These are phyloP conservation scores for Phainopepla nitens DNA, from an alignment of 2,113 vertebrate species.

Conservation along the genomic window DNA sequence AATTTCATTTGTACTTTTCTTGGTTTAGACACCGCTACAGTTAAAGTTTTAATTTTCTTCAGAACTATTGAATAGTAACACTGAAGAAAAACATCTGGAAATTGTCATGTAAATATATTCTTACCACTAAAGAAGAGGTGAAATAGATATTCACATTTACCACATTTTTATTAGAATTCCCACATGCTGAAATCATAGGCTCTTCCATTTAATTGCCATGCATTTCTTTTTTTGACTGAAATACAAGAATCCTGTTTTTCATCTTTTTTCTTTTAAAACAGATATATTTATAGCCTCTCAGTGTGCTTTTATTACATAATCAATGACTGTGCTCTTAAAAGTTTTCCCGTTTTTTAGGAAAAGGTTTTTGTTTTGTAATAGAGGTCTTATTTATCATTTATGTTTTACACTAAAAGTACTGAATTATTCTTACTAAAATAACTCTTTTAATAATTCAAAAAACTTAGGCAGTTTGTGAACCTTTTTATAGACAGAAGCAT, in stretches of 20 bases:
- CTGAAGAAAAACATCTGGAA: background rate
- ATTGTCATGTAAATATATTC: background rate
- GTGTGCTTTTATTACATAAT: background rate
- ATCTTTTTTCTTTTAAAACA: background rate
- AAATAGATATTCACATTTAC: background rate
- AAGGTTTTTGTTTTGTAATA: background rate
- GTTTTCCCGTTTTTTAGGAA: background rate
- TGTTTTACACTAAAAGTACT: background rate
- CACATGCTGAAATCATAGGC: background rate
- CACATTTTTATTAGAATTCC: background rate
- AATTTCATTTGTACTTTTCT: background rate
- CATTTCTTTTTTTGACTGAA: background rate
- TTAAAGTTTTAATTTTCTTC: background rate
- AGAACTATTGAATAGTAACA: background rate
- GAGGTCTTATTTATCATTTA: background rate
- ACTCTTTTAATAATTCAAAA: background rate
- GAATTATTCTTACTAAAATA: background rate
- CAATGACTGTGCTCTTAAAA: background rate
- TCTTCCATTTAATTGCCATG: background rate
- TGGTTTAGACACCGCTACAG: background rate
- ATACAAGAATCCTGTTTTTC: background rate
- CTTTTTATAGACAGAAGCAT: background rate
- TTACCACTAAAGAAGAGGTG: background rate
- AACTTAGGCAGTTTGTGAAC: background rate
- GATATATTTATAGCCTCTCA: background rate